Percentiles rank a stretch among this genome's conserved stretches.
Conservation (phyloP, 2,797 vertebrate species). For the Coendou prehensilis region DNA sequence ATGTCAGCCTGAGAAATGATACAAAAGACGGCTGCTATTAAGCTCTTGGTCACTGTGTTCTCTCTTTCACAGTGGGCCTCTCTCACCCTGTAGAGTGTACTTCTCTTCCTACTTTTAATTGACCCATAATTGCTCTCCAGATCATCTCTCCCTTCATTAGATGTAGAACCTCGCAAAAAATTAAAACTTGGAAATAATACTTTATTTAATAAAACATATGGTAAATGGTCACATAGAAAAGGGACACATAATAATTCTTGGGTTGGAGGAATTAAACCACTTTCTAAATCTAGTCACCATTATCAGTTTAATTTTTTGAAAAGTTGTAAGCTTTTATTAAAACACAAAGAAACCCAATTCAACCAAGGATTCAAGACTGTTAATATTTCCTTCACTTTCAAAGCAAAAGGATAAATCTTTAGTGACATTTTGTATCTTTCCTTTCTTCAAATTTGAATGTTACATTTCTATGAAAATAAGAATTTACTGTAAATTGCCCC, state of each 20-base stretch:
- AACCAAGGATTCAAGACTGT: neutral
- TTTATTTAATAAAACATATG: constrained; percentile 39
- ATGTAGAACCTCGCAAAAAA: neutral
- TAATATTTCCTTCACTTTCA: neutral
- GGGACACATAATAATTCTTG: neutral
- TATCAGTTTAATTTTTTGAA: neutral
- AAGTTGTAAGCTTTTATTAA: neutral
- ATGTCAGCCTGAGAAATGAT: neutral
- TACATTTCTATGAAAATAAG: constrained; percentile 31
- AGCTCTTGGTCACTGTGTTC: neutral
- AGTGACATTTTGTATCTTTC: neutral
- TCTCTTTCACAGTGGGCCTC: neutral
- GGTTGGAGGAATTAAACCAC: neutral
- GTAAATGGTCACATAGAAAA: neutral
- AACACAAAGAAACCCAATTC: constrained; percentile 1
- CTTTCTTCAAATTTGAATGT: neutral
- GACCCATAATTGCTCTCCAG: neutral
- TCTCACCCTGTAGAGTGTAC: neutral
- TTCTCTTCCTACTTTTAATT: neutral
- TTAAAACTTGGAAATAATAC: neutral
- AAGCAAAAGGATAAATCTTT: neutral
- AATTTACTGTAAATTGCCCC: neutral
- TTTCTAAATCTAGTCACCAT: neutral
- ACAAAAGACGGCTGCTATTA: neutral
- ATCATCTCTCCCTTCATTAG: neutral